A percentile compares a stretch with the other conserved stretches of the same genome.
Conservation (phyloP, 2,113 vertebrate species). For the Vanacampus margaritifer region DNA sequence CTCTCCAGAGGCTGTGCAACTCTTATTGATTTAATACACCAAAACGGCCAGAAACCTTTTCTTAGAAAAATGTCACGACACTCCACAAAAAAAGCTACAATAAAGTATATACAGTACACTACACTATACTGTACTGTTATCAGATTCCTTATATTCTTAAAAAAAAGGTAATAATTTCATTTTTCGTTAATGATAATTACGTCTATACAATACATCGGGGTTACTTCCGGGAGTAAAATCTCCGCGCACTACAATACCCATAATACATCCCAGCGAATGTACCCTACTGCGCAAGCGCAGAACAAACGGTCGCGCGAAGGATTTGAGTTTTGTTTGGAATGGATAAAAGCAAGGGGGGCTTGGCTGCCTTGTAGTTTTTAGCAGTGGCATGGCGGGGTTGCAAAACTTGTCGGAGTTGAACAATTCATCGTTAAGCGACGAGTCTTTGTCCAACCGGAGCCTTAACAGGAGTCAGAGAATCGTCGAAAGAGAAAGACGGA, state of each 20-base stretch:
- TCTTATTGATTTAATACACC: not conserved
- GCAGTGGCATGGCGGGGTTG: conserved; percentile 65
- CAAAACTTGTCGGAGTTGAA: conserved; percentile 30
- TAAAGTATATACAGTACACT: not conserved
- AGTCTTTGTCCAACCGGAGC: conserved; percentile 36
- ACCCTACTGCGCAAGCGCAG: conserved; percentile 63
- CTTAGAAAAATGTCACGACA: not conserved
- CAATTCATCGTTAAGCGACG: conserved; percentile 18
- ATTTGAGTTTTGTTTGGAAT: conserved; percentile 69
- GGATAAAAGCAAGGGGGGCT: not conserved
- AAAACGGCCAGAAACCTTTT: not conserved
- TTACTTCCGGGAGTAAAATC: not conserved
- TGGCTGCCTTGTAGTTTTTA: not conserved
- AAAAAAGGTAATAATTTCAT: not conserved
- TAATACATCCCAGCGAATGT: not conserved
- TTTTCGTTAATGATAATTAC: not conserved
- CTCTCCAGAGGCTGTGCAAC: not conserved
- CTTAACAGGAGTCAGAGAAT: conserved; percentile 63
- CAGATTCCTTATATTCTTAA: not conserved
- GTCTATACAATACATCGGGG: not conserved
- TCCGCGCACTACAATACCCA: conserved; percentile 44
- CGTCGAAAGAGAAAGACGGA: conserved; percentile 58
- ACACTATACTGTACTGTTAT: not conserved
- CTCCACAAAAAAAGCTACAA: too few relatives aligned
- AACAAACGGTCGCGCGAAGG: conserved; percentile 71